Conservation (phyloP, 2,113 vertebrate species). For the Noturus placidus region DNA sequence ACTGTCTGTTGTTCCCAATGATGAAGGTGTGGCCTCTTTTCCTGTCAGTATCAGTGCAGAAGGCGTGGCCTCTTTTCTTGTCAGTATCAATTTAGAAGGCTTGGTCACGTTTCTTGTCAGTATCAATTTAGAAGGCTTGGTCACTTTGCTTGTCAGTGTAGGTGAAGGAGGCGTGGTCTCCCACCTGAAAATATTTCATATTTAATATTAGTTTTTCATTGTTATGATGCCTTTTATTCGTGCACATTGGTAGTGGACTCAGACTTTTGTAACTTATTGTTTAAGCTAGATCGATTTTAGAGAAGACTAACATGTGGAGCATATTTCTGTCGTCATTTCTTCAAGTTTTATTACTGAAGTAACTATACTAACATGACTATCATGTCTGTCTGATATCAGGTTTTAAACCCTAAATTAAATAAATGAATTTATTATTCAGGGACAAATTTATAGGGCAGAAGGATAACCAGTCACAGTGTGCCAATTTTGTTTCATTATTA, state of each 20-base stretch:
- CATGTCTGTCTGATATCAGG: not conserved
- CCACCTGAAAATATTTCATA: not conserved
- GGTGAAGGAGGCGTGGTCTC: not conserved
- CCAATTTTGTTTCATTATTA: not conserved
- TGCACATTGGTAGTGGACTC: not conserved
- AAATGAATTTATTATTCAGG: not conserved
- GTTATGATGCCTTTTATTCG: not conserved
- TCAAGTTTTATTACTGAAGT: not conserved
- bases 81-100: not conserved
- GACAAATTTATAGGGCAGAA: not conserved
- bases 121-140: not conserved
- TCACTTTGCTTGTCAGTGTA: not conserved
- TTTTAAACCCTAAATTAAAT: not conserved
- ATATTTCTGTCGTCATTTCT: not conserved
- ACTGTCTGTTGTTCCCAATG: not conserved
- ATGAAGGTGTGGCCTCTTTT: not conserved
- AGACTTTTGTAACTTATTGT: not conserved
- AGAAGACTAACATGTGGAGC: not conserved
- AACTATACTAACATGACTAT: not conserved
- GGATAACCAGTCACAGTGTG: conserved; percentile 1
- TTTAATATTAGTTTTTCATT: not conserved
- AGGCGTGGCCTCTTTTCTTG: not conserved
- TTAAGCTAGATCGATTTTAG: not conserved
- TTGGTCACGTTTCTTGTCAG: not conserved
- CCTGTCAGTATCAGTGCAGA: not conserved